Evolutionary conservation across 2,888 invertebrate species (phyloP), one percentile per base, ranked within the genome.

Genomic region (Himalopsyche japonica): DNA sequence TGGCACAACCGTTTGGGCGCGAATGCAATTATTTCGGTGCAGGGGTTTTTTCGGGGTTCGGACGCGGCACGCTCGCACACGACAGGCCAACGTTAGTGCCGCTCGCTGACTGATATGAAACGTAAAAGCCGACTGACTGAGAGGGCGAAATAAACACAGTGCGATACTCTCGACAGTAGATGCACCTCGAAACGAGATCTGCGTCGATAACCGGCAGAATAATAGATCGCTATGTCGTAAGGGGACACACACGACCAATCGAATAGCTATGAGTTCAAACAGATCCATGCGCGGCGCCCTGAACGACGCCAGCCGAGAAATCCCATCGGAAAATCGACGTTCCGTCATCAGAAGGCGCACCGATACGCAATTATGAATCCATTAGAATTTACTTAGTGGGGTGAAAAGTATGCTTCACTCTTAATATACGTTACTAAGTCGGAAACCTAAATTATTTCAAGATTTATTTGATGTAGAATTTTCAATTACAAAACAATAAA

Each of bases 61-160:
- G 76, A 20, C 43, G 76, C 34, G 27, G 64, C 27, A n/a, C 34
- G 80, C 18, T 77, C 77, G 77, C 24, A 48, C 80, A 80, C 85
- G 83, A 81, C 82, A 78, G 64, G 32, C 70, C 82, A 20, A 34
- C 57, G 81, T 76, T 34, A 43, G 24, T 82, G 82, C 85, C 81
- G 79, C 85, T 83, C 81, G 85, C 83, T 79, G 83, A 85, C 85
- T 85, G 85, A 85, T 85, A 85, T 81, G 80, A 84, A 81, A 43
- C 12, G 43, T 43, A 70, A 30, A 70, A 5, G 70, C 70, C 70
- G 27, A 47, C 83, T 78, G 76, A 37, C 82, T 82, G 82, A 83
- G 83, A 49, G 82, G 76, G 80, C 27, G 10, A 78, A 57, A 49
- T 37, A 80, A 30, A 47, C 79, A 30, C 48, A 70, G 70, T 30